Percentiles rank a stretch among this genome's conserved stretches.
Conservation (phyloP, 2,113 vertebrate genomes). For the Dolichallabes microphthalmus region DNA sequence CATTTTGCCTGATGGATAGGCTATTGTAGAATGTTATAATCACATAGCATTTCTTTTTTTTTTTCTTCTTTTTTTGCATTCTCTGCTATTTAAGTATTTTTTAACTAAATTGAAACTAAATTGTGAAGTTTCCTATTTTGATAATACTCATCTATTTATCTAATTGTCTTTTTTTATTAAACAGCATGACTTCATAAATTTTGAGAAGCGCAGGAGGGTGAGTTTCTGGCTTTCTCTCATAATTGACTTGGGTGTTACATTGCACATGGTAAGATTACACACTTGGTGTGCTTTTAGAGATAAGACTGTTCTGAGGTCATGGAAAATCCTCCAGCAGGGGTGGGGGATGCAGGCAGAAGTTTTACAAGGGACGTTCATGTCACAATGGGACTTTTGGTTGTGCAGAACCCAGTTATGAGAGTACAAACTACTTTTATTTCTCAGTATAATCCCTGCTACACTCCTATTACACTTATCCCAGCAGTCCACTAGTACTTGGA, state of each 20-base stretch:
- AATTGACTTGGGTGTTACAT: constrained; percentile 1
- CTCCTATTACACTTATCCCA: no score
- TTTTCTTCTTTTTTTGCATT: background rate
- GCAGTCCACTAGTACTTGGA: no score
- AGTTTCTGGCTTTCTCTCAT: constrained; percentile 48
- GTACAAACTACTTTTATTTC: no score
- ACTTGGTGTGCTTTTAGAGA: constrained; percentile 9
- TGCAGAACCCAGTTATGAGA: no score
- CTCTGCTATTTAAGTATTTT: background rate
- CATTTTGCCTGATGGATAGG: background rate
- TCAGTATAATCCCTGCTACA: no score
- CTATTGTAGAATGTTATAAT: background rate
- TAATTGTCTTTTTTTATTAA: background rate
- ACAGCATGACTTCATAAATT: constrained; percentile 84
- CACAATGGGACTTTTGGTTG: no score
- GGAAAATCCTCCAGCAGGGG: background rate
- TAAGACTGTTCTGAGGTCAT: constrained; percentile 15
- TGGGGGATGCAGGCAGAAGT: background rate
- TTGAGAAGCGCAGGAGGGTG: constrained; percentile 87
- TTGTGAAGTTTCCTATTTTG: background rate
- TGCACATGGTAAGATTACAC: constrained; percentile 2
- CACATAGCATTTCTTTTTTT: background rate
- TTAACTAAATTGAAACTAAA: background rate
- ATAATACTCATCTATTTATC: background rate
- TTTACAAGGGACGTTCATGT: background rate